phyloP scores from a whole-genome alignment of 1,140 invertebrate species.

The Drosophila mauritiana region DNA sequence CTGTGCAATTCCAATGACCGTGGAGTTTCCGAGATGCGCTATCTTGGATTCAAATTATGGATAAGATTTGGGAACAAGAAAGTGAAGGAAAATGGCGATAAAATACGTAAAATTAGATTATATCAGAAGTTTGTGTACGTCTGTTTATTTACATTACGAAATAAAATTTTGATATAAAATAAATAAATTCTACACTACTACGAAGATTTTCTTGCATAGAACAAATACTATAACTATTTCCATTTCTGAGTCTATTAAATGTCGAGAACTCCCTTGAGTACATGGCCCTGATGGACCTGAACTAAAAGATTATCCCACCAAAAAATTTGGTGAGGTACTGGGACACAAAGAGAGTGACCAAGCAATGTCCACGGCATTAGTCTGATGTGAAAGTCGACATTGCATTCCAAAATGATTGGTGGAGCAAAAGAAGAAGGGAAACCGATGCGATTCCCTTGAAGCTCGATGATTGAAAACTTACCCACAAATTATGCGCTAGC shows the following conservation, averaged over 20 bases:
- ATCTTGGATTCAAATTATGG: background rate
- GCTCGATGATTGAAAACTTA: slow-evolving; percentile 52
- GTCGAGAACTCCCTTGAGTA: no score
- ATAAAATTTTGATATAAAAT: no score
- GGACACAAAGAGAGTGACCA: background rate
- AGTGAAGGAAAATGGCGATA: background rate
- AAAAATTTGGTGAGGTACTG: background rate
- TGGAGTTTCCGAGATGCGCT: slow-evolving; percentile 8
- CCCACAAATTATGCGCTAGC: slow-evolving; percentile 53
- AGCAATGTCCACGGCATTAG: slow-evolving; percentile 21
- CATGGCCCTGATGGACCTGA: background rate
- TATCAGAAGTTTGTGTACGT: no score
- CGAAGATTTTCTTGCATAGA: no score
- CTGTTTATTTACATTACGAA: no score
- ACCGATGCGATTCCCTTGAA: slow-evolving; percentile 11
- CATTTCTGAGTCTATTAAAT: no score
- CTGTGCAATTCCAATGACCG: slow-evolving; percentile 19
- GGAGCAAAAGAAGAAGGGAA: background rate
- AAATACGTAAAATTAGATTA: no score
- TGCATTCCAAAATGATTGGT: background rate
- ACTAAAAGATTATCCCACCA: background rate
- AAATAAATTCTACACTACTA: no score
- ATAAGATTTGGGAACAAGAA: background rate
- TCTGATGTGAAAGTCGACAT: slow-evolving; percentile 34
- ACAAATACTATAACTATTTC: no score